Evolutionary conservation across 2,888 invertebrate genomes (phyloP).

Genomic region (Phania funesta): DNA sequence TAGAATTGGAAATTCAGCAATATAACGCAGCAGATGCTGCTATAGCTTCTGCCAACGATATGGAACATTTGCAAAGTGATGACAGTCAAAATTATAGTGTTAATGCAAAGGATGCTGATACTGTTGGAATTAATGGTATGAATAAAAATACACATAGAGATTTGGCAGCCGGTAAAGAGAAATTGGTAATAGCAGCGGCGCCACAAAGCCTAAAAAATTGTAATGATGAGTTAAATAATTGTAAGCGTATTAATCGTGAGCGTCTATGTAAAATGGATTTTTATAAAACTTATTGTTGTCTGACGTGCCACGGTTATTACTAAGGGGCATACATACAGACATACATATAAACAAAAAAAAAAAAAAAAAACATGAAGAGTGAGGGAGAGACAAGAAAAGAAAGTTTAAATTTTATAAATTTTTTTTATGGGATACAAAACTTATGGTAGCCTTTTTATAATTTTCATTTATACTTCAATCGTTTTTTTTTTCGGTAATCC

Average conservation of each 20-base stretch:
- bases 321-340: slow-evolving; percentile 28
- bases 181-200: slow-evolving; percentile 64
- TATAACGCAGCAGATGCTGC: background rate
- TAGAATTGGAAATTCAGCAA: slow-evolving; percentile 50
- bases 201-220: slow-evolving; percentile 80
- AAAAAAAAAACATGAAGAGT: no score
- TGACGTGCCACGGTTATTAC: slow-evolving; percentile 81
- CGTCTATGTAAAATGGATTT: slow-evolving; percentile 91
- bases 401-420: no score
- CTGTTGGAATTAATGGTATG: slow-evolving; percentile 60
- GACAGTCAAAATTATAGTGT: slow-evolving; percentile 11
- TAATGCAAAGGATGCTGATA: slow-evolving; percentile 37
- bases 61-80: slow-evolving; percentile 44
- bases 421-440: no score
- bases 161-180: slow-evolving; percentile 60
- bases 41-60: background rate
- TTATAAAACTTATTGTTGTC: slow-evolving; percentile 91
- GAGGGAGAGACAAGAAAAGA: no score
- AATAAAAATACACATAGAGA: slow-evolving; percentile 70
- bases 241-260: slow-evolving; percentile 89
- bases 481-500: no score
- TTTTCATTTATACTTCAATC: no score
- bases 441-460: no score
- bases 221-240: slow-evolving; percentile 87
- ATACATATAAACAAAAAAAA: no score